Evolutionary conservation across 2,888 invertebrate genomes (phyloP).

Genomic region (Pristionchus entomophagus): DNA sequence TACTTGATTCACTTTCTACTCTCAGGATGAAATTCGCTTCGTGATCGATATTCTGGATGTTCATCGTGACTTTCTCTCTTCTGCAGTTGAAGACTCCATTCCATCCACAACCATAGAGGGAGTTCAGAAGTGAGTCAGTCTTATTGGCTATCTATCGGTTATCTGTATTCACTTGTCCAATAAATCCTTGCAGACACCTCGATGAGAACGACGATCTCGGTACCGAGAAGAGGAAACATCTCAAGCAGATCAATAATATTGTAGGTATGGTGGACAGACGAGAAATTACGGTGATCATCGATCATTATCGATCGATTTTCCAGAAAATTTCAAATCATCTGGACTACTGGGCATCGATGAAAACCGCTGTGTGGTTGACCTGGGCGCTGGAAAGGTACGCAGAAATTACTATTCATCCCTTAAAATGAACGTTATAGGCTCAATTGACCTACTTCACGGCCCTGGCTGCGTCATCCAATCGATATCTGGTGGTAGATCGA

Average conservation of each 20-base stretch:
- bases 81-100: constrained; percentile 28
- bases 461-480: constrained; percentile 58
- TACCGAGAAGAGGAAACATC: constrained; percentile 60
- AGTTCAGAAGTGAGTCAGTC: background rate
- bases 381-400: constrained; percentile 67
- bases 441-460: constrained; percentile 70
- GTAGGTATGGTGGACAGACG: constrained; percentile 54
- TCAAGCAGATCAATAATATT: constrained; percentile 67
- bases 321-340: constrained; percentile 57
- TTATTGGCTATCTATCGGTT: background rate
- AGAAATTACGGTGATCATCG: no score
- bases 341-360: constrained; percentile 51
- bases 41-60: constrained; percentile 21
- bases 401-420: background rate
- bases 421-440: constrained; percentile 50
- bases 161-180: background rate
- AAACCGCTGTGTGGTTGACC: constrained; percentile 61
- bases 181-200: constrained; percentile 49
- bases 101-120: constrained; percentile 5
- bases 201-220: constrained; percentile 50
- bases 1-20: background rate
- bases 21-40: constrained; percentile 54
- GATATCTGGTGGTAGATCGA: constrained; percentile 67
- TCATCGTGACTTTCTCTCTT: background rate
- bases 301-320: constrained; percentile 21